Evolutionary conservation across 1,140 invertebrate species (phyloP).

Genomic region (Matsumurasca onukii): DNA sequence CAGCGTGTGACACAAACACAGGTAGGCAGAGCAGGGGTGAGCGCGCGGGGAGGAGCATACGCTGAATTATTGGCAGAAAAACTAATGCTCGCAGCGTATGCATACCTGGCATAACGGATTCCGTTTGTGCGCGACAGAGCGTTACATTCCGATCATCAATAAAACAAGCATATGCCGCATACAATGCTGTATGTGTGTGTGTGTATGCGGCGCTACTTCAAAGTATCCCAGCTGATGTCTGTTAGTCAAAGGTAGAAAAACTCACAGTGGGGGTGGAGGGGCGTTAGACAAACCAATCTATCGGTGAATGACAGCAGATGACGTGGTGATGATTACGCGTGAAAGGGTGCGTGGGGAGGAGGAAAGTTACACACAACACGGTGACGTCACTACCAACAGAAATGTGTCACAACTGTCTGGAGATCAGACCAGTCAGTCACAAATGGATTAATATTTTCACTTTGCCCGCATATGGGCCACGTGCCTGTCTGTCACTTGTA

Average conservation of each 20-base stretch:
- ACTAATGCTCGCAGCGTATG: conserved; percentile 17
- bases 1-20: no score
- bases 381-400: conserved; percentile 7
- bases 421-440: no score
- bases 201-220: neutral
- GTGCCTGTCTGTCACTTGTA: no score
- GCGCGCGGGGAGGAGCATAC: neutral
- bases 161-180: neutral
- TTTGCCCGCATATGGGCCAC: no score
- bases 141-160: neutral
- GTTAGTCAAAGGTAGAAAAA: conserved; percentile 21
- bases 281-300: conserved; percentile 20
- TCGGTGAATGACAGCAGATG: conserved; percentile 26
- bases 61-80: neutral
- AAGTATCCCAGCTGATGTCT: conserved; percentile 4
- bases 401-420: conserved; percentile 7
- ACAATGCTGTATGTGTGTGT: neutral
- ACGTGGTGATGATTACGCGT: conserved; percentile 25
- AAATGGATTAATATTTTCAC: no score
- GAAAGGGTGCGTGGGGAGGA: neutral
- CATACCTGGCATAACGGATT: conserved; percentile 14
- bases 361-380: neutral
- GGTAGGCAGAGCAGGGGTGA: no score
- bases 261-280: conserved; percentile 1
- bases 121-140: conserved; percentile 1